Evolutionary conservation across 1,140 invertebrate genomes (phyloP), one percentile per base, ranked within the genome.

Genomic region (Pogonomyrmex californicus): DNA sequence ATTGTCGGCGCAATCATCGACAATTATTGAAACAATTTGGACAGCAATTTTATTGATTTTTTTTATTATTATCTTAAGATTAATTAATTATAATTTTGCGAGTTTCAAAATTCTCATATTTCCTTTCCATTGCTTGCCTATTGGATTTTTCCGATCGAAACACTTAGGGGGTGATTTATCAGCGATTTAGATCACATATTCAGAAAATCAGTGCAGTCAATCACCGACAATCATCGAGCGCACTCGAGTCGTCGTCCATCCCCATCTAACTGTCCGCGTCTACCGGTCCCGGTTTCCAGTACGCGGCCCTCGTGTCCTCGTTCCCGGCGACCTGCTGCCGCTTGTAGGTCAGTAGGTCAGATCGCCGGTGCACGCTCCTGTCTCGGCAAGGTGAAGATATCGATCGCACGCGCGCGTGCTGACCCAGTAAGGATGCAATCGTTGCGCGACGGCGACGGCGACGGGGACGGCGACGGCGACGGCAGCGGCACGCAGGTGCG

Each of bases 381-480:
- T 87, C 90, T 91, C 87, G 90, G 85, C 89, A 91, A 91, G 87
- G 90, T 89, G 90, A 90, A 89, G 81, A 91, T 91, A 91, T 91
- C 90, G 90, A 91, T 91, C 90, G 87, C 77, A 66, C 77, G 77
- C 63, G 63, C 82, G 81, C 78, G 54, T 51, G 79, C 70, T 90
- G 89, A 90, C 88, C 87, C 56, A 89, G 73, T 90, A 88, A 89
- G 73, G 75, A 90, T 54, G 56, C 58, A 60, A 73, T 36, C 44
- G 36, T 66, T 76, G 86, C 33, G 75, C 77, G 56, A 44, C 58
- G 41, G 60, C 47, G 89, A 14, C 77, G 81, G 89, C 81, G 54
- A 41, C 54, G 81, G 77, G 66, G 86, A 58, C 62, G 63, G 10
- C 65, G 30, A 71, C 79, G 65, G 75, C 81, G n/a, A 14, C 4